Base-by-base conservation (phyloP, 2,888 invertebrate genomes). In the Eristalis tenax region DNA sequence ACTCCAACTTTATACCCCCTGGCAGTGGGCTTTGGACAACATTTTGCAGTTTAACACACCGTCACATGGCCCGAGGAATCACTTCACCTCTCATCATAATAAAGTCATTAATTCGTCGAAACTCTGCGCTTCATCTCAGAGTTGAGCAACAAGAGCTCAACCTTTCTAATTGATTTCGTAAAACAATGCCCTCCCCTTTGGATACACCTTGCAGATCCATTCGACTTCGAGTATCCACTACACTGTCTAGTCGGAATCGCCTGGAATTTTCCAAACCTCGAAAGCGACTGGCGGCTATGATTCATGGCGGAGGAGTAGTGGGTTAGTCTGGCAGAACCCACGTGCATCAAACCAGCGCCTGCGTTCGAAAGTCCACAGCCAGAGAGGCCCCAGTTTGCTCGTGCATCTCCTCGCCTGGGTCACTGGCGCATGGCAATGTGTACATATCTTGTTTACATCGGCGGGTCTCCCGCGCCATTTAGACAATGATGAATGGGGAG, bases 401-500 rank as follows among this genome's bases (percentile, higher is more conserved):
- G 43, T n/a, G 43, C 32, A 75, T 65, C 35, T 57, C 3, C 28
- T 15, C 10, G 15, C 18, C 66, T 66, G 40, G 59, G 23, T 38
- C 61, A 69, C 1, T 22, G 26, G 23, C 43, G 68, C 59, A 43
- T 40, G 18, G 59, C 18, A 77, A 40, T 63, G n/a, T 43, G 40
- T 43, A n/a, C 43, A n/a, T 43, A n/a, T 43, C 32, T 5, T 18
- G 50, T 18, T 50, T 50, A 18, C 18, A 18, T 50, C 50, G 18
- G 8, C 18, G 50, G 43, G 18, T 50, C 43, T 18, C 18, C n/a
- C 43, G 50, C 50, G 8, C 18, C 43, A 50, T 50, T 50, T 50
- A 8, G 50, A 50, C 50, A 50, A 50, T 50, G 50, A 50, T 50
- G 50, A 1, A 50, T 50, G 50, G 8, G 1, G 18, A 2, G 50